Evolutionary conservation across 2,113 vertebrate genomes (phyloP).

Genomic region (Coryphaenoides rupestris): DNA sequence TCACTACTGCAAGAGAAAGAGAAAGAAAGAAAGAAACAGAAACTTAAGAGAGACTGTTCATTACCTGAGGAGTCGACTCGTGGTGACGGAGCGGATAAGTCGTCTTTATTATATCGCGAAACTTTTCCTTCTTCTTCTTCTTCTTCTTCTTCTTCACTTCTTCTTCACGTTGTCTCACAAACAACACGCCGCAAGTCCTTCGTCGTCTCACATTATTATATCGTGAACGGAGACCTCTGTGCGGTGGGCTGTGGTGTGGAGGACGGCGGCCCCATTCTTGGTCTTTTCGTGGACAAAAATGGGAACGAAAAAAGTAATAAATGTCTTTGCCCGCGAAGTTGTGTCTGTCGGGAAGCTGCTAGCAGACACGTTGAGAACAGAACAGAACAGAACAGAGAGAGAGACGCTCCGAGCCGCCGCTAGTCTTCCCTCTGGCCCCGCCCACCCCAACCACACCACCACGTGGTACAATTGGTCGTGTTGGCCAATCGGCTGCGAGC

Average conservation of each 20-base stretch:
- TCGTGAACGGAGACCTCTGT: neutral
- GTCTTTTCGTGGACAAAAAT: conserved; percentile 8
- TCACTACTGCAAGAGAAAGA: no score
- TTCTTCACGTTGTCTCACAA: conserved; percentile 16
- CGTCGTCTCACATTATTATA: neutral
- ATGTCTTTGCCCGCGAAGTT: no score
- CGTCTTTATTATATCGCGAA: conserved; percentile 50
- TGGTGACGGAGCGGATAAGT: conserved; percentile 18
- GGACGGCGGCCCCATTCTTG: conserved; percentile 41
- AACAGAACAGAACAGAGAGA: no score
- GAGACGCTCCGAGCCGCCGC: neutral
- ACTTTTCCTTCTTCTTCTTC: no score
- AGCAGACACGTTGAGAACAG: no score
- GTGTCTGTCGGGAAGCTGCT: no score
- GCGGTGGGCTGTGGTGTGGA: no score
- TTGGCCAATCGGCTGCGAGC: conserved; percentile 35
- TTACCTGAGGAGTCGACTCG: conserved; percentile 47
- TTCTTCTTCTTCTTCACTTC: no score
- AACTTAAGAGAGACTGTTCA: neutral
- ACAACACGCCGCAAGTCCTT: conserved; percentile 24
- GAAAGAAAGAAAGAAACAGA: no score
- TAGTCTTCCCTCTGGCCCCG: conserved; percentile 27
- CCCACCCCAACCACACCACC: no score
- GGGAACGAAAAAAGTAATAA: no score
- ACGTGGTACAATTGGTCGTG: neutral